A percentile compares a stretch with the other conserved stretches of the same genome.
phyloP scores from a whole-genome alignment of 2,797 vertebrate species.

The Sarcophilus harrisii region DNA sequence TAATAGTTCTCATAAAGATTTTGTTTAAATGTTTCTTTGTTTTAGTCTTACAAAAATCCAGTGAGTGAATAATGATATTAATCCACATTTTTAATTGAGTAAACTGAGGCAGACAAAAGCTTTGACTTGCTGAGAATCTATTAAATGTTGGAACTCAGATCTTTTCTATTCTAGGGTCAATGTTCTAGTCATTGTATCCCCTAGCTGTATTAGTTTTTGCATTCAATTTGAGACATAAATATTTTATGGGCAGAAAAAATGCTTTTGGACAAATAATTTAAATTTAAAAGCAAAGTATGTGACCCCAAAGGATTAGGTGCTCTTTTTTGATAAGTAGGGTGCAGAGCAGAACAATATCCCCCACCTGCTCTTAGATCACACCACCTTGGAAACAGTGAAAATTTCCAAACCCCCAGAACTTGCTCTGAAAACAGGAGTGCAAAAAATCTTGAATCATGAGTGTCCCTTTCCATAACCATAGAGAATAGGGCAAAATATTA shows the following conservation, averaged over 20 bases:
- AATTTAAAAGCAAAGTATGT: neutral
- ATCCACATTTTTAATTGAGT: neutral
- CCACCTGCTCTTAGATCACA: neutral
- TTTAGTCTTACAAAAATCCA: neutral
- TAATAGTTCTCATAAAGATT: neutral
- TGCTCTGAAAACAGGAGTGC: neutral
- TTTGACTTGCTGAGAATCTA: neutral
- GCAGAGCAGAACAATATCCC: neutral
- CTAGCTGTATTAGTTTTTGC: neutral
- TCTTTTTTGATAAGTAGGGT: neutral
- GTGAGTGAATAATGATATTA: neutral
- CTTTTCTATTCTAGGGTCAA: neutral
- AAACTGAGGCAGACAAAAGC: neutral
- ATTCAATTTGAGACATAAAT: neutral
- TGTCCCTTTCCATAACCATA: neutral
- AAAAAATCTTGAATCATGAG: neutral
- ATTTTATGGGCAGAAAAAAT: neutral
- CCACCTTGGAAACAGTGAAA: neutral
- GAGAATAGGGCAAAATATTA: neutral
- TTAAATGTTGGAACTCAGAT: neutral
- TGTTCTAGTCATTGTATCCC: neutral
- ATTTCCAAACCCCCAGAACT: neutral
- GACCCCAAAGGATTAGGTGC: neutral
- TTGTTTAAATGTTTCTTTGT: neutral
- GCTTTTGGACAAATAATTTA: neutral